Evolutionary conservation across 2,797 vertebrate genomes (phyloP).

Genomic region (Botia almorhae): DNA sequence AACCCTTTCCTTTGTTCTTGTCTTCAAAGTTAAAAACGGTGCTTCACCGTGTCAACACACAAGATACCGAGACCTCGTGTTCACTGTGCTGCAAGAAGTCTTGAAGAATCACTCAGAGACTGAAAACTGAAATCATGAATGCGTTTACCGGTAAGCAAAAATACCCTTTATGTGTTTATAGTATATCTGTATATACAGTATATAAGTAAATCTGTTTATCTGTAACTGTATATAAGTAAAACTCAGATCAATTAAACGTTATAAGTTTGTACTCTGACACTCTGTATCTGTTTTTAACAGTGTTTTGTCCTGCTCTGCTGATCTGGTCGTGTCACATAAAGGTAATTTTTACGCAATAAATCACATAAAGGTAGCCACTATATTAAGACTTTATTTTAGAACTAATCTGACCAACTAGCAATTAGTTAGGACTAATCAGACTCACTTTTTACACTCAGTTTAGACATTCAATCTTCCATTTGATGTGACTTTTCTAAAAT

Average conservation of each 20-base stretch:
- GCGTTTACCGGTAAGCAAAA: conserved; percentile 51
- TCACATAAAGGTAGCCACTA: neutral
- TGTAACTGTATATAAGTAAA: too few species aligned
- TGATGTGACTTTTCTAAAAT: too few species aligned
- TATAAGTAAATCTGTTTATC: too few species aligned
- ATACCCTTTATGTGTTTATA: neutral
- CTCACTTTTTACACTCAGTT: too few species aligned
- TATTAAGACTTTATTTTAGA: too few species aligned
- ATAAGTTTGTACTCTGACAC: conserved; percentile 16
- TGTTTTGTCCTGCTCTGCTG: conserved; percentile 46
- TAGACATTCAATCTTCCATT: too few species aligned
- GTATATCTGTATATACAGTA: too few species aligned
- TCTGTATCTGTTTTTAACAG: conserved; percentile 34
- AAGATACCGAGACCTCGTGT: neutral
- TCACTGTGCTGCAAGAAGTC: conserved; percentile 27
- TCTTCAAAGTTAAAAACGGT: conserved; percentile 51
- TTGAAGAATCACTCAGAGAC: neutral
- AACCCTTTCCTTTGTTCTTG: conserved; percentile 55
- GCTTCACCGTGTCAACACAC: conserved; percentile 41
- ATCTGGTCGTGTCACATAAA: conserved; percentile 54
- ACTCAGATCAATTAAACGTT: too few species aligned
- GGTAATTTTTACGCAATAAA: conserved; percentile 36
- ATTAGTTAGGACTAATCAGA: too few species aligned
- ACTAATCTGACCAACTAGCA: too few species aligned
- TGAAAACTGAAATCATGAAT: conserved; percentile 50